Base-by-base conservation (phyloP, 2,113 vertebrate genomes). In the Thunnus maccoyii region DNA sequence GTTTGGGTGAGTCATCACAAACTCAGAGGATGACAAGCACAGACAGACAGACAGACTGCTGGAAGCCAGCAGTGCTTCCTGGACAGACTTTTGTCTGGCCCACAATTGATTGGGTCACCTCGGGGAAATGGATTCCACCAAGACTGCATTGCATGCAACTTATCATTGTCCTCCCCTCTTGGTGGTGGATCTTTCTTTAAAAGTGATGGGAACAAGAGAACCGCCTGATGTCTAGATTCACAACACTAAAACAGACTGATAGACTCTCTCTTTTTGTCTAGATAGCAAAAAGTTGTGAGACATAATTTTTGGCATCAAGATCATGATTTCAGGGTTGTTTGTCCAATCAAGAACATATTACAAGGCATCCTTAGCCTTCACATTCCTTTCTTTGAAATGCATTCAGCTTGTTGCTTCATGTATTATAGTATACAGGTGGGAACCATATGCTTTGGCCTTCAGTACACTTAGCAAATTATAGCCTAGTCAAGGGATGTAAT, bases 91-190 rank as follows among this genome's bases (percentile, higher is more conserved):
- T 80, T 82, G 91, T 89, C 93, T 90, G 82, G 69, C 70, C 72
- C 30, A 54, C 76, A 78, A 92, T 93, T 94, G 92, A 93, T 92
- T 82, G 63, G 86, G 79, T 72, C 81, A 81, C 89, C 90, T 90
- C 76, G 48, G 85, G 88, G 88, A 89, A 88, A 88, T 76, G 46
- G 76, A 50, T 72, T 83, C 44, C 4, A 78, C 63, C 61, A 69
- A 71, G 55, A 64, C 82, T 71, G 83, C 65, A 66, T 65, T 32
- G 32, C 22, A n/a, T 75, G 76, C 67, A 85, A 76, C 80, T 89
- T 70, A 72, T 89, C 84, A 81, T 30, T 82, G 80, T 83, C 71
- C 82, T 78, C 78, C 65, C 46, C 76, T 76, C 52, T 66, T 79
- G 75, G 66, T 71, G 51, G 51, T 51, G 27, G 47, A 62, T 71